phyloP scores from a whole-genome alignment of 2,113 vertebrate genomes.

The Oncorhynchus tshawytscha region DNA sequence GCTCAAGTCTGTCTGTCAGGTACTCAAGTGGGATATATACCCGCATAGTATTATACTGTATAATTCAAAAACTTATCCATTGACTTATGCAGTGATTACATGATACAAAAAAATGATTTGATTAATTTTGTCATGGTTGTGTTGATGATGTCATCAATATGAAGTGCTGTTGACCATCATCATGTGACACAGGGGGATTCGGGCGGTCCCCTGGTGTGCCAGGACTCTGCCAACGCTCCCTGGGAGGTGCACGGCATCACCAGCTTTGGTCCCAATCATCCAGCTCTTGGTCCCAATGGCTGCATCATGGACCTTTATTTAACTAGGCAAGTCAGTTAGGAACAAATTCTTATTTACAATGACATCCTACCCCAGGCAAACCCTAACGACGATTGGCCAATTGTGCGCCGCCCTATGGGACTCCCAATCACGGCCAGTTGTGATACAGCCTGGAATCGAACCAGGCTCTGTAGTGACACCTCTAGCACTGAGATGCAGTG shows the following conservation, averaged over 20 bases:
- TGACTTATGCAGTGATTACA: background rate
- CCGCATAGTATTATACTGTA: background rate
- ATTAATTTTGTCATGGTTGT: background rate
- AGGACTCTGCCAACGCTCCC: conserved; percentile 38
- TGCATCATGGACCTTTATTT: conserved; percentile 66
- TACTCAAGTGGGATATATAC: conserved; percentile 25
- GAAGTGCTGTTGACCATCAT: background rate
- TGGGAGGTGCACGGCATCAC: conserved; percentile 78
- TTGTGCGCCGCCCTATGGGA: no score
- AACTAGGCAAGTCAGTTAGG: no score
- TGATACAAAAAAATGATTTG: no score
- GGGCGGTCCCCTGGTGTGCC: conserved; percentile 76
- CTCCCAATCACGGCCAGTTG: no score
- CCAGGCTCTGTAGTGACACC: no score
- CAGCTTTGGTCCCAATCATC: conserved; percentile 76
- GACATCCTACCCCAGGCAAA: no score
- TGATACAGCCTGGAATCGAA: no score
- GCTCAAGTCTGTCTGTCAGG: conserved; percentile 76
- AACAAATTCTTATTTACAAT: no score
- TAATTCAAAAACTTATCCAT: background rate
- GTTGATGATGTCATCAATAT: background rate
- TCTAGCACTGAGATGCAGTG: no score
- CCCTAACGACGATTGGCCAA: no score
- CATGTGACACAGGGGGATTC: conserved; percentile 70
- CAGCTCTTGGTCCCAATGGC: conserved; percentile 74